A percentile compares a stretch with the other conserved stretches of the same genome.
Conservation (phyloP, 2,113 vertebrate species). For the Thermophis baileyi region DNA sequence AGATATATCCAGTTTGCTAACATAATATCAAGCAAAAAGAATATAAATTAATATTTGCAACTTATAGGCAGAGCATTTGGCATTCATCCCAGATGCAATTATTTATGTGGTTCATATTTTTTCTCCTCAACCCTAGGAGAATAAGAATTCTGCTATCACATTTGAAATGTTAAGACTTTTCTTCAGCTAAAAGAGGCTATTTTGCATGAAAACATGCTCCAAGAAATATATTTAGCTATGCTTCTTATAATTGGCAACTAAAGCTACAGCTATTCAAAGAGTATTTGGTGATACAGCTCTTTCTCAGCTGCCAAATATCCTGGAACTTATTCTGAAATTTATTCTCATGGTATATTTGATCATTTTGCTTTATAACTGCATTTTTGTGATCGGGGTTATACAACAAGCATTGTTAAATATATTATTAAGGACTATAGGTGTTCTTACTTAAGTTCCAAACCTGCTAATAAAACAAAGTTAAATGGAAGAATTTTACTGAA, state of each 20-base stretch:
- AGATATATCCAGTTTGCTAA: neutral
- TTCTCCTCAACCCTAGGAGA: neutral
- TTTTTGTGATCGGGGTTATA: neutral
- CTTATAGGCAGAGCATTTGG: neutral
- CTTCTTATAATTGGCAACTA: constrained; percentile 30
- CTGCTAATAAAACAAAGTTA: neutral
- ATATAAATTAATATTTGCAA: neutral
- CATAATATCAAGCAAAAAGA: neutral
- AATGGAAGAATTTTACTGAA: neutral
- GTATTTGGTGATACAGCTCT: neutral
- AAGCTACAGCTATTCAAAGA: constrained; percentile 8
- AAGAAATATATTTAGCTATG: neutral
- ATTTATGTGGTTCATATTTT: neutral
- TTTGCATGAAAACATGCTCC: constrained; percentile 18
- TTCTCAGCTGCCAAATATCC: constrained; percentile 30
- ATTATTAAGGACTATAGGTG: neutral
- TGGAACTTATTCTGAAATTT: constrained; percentile 5
- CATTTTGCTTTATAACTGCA: neutral
- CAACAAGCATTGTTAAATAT: too few relatives aligned
- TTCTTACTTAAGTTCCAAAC: neutral
- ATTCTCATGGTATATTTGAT: neutral
- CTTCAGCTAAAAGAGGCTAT: constrained; percentile 12
- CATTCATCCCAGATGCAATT: neutral
- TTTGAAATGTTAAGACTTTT: constrained; percentile 29
- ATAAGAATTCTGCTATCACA: neutral